Percentiles rank a stretch among this genome's conserved stretches.
These are phyloP conservation scores for Peromyscus eremicus DNA, from an alignment of 2,797 vertebrate species.

Conservation along the genomic window DNA sequence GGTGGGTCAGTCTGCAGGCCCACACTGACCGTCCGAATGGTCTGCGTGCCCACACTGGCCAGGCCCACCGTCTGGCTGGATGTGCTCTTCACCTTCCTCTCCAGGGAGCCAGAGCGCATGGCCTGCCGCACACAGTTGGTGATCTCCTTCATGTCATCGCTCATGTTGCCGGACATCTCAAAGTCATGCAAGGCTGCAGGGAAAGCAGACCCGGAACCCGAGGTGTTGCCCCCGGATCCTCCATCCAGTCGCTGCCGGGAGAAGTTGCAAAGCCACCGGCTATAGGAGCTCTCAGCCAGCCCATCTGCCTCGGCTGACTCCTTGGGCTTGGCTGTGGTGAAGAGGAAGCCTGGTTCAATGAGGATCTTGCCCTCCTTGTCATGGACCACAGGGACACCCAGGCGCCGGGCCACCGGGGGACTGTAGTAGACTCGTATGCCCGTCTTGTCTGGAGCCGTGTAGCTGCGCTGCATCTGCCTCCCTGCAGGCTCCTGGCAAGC, in stretches of 20 bases:
- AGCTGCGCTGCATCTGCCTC: slow-evolving; percentile 95
- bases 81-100: slow-evolving; percentile 95
- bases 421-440: slow-evolving; percentile 99
- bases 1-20: slow-evolving; percentile 96
- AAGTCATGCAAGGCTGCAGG: slow-evolving; percentile 91
- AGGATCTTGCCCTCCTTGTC: slow-evolving; percentile 89
- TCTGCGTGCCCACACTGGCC: slow-evolving; percentile 94
- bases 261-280: slow-evolving; percentile 96
- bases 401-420: slow-evolving; percentile 94
- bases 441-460: slow-evolving; percentile 97
- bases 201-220: slow-evolving; percentile 88
- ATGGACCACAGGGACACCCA: slow-evolving; percentile 90
- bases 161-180: slow-evolving; percentile 98
- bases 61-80: slow-evolving; percentile 94
- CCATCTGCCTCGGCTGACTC: slow-evolving; percentile 83
- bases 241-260: slow-evolving; percentile 94
- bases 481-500: slow-evolving; percentile 88
- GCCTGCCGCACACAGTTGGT: slow-evolving; percentile 98
- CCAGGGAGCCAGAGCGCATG: slow-evolving; percentile 97
- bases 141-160: slow-evolving; percentile 99
- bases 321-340: slow-evolving; percentile 88
- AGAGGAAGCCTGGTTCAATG: slow-evolving; percentile 89
- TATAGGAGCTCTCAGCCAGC: slow-evolving; percentile 91
- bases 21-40: slow-evolving; percentile 92
- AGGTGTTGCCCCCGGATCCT: slow-evolving; percentile 79